Evolutionary conservation across 2,797 vertebrate species (phyloP).

Genomic region (Semaprochilodus insignis): DNA sequence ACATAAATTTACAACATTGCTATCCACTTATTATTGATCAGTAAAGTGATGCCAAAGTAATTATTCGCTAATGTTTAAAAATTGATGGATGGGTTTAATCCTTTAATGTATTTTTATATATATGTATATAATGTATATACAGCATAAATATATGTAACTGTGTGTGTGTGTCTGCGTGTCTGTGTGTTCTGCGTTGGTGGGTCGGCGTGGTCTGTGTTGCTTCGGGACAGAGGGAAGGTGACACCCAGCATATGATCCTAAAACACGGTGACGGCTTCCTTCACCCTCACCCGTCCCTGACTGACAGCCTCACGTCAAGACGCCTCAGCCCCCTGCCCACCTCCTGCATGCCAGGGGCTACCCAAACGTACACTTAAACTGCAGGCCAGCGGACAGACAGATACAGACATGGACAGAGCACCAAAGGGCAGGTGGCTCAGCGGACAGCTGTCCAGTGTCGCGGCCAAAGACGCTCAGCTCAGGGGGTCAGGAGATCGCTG

Average conservation of each 20-base stretch:
- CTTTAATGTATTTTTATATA: no score
- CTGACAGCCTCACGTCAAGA: constrained; percentile 65
- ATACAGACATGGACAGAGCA: constrained; percentile 56
- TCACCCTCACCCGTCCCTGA: constrained; percentile 62
- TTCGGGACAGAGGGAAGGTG: constrained; percentile 67
- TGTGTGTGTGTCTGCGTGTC: background rate
- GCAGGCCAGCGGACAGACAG: constrained; percentile 51
- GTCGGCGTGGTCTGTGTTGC: constrained; percentile 17
- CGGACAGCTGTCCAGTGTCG: constrained; percentile 62
- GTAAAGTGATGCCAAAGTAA: no score
- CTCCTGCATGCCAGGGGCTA: constrained; percentile 56
- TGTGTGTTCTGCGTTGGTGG: background rate
- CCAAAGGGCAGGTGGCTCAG: constrained; percentile 59
- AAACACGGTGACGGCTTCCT: constrained; percentile 76
- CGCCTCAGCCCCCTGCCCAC: constrained; percentile 56
- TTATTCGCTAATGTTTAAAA: no score
- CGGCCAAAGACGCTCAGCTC: constrained; percentile 42
- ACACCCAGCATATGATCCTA: constrained; percentile 81
- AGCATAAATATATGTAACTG: no score
- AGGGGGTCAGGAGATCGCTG: constrained; percentile 50
- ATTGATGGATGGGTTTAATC: no score
- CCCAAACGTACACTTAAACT: constrained; percentile 45
- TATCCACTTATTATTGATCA: no score
- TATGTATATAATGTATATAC: no score
- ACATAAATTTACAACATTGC: no score